These are phyloP conservation scores for Sarcophaga peregrina DNA, from an alignment of 1,140 invertebrate species.

Conservation along the genomic window DNA sequence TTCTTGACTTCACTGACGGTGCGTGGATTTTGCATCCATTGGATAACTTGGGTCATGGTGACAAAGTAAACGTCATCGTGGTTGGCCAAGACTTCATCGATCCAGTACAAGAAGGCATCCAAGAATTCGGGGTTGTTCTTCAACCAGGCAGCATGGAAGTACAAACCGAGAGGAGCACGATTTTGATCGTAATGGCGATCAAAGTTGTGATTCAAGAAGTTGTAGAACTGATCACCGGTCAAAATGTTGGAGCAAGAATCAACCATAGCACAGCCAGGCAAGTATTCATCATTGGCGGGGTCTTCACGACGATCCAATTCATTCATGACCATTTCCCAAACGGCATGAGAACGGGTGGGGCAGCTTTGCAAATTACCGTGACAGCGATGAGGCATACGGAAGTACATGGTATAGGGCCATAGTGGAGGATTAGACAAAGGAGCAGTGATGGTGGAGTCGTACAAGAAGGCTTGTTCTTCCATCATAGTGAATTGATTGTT, in stretches of 20 bases:
- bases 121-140: conserved; percentile 94
- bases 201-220: conserved; percentile 96
- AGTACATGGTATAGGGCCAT: conserved; percentile 98
- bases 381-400: conserved; percentile 94
- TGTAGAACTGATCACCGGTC: conserved; percentile 93
- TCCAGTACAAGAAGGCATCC: conserved; percentile 93
- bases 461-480: conserved; percentile 95
- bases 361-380: conserved; percentile 94
- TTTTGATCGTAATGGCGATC: conserved; percentile 95
- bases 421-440: conserved; percentile 91
- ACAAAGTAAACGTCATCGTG: conserved; percentile 96
- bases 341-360: conserved; percentile 90
- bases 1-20: conserved; percentile 86
- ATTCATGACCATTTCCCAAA: conserved; percentile 99
- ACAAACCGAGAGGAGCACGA: conserved; percentile 90
- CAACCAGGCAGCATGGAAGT: conserved; percentile 96
- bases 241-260: conserved; percentile 95
- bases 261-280: conserved; percentile 95
- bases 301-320: conserved; percentile 93
- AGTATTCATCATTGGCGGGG: conserved; percentile 88
- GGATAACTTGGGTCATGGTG: conserved; percentile 96
- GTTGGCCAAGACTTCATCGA: conserved; percentile 88
- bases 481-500: conserved; percentile 98
- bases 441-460: conserved; percentile 95
- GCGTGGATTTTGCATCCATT: conserved; percentile 95